Conservation (phyloP, 2,888 invertebrate species). For the Noctuana brunneofusca region DNA sequence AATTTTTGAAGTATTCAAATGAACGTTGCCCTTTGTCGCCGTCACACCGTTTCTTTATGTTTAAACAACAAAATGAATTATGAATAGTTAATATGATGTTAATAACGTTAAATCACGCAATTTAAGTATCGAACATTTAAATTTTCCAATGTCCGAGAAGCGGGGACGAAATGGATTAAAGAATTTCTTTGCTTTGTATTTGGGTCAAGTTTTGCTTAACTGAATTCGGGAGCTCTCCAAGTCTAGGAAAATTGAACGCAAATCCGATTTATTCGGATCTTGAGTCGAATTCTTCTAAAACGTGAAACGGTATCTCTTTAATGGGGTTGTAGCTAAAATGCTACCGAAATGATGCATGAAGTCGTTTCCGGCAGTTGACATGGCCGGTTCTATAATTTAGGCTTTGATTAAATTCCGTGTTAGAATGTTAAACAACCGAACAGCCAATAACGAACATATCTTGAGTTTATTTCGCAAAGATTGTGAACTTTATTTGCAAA, state of each 20-base stretch:
- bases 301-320: conserved; percentile 52
- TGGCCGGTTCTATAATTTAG: conserved; percentile 7
- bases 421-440: background rate
- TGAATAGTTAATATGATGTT: background rate
- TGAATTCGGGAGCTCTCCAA: conserved; percentile 64
- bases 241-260: conserved; percentile 77
- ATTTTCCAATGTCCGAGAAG: conserved; percentile 63
- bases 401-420: background rate
- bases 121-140: conserved; percentile 62
- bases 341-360: conserved; percentile 10
- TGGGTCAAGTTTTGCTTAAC: conserved; percentile 61
- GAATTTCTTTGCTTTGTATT: conserved; percentile 62
- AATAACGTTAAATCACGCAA: conserved; percentile 49
- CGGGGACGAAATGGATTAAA: conserved; percentile 54
- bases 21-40: background rate
- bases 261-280: conserved; percentile 67
- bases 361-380: conserved; percentile 16
- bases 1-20: background rate
- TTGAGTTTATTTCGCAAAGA: background rate
- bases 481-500: background rate
- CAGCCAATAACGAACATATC: background rate
- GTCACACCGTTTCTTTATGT: background rate
- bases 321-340: conserved; percentile 10
- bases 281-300: conserved; percentile 39
- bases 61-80: too few relatives aligned